These are phyloP conservation scores for Cynocephalus volans DNA, from an alignment of 2,113 vertebrate species.

Conservation along the genomic window DNA sequence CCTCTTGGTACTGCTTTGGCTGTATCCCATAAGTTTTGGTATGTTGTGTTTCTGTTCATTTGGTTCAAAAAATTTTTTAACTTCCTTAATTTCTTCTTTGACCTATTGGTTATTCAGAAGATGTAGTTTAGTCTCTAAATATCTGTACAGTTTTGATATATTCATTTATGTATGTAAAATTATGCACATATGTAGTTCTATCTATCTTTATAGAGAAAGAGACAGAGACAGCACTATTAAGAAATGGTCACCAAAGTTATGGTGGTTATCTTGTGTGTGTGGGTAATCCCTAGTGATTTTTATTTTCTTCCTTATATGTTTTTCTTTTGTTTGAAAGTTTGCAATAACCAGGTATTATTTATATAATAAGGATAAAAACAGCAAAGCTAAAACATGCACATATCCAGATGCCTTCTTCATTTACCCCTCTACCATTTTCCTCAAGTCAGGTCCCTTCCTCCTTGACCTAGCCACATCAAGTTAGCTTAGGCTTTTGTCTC, in stretches of 20 bases:
- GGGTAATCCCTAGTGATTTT: not conserved
- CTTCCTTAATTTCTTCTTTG: too few species aligned
- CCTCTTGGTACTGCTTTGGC: too few species aligned
- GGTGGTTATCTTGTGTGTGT: not conserved
- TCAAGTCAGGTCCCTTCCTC: not conserved
- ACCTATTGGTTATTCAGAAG: too few species aligned
- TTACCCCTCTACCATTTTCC: not conserved
- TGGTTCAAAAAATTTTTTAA: too few species aligned
- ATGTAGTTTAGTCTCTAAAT: too few species aligned
- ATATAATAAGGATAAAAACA: not conserved
- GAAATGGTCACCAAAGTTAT: not conserved
- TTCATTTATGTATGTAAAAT: not conserved
- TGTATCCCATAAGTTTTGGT: too few species aligned
- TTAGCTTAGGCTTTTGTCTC: not conserved
- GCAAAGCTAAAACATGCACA: not conserved
- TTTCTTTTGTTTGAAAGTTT: constrained; percentile 47
- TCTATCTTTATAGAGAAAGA: not conserved
- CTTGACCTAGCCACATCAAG: not conserved
- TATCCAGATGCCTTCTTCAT: not conserved
- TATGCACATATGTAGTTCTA: not conserved
- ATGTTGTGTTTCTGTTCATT: too few species aligned
- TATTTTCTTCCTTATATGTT: not conserved
- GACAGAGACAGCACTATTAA: not conserved
- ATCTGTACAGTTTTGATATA: too few species aligned
- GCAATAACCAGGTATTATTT: not conserved